A percentile compares a stretch with the other conserved stretches of the same genome.
These are phyloP conservation scores for Brachionus manjavacas DNA, from an alignment of 1,140 invertebrate genomes.

Conservation along the genomic window DNA sequence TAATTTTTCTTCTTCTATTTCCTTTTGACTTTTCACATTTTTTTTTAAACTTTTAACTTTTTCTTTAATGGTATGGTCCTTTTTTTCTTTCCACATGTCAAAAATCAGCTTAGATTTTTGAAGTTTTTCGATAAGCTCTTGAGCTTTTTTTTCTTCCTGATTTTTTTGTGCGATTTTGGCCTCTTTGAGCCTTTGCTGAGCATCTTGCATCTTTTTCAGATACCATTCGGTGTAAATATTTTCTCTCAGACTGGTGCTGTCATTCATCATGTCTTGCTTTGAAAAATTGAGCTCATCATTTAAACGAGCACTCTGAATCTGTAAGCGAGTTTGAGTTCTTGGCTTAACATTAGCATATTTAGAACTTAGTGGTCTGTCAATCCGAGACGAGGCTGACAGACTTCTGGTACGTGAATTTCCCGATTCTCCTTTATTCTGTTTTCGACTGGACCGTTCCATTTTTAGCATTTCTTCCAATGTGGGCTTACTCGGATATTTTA, in stretches of 20 bases:
- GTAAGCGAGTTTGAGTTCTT: conserved; percentile 32
- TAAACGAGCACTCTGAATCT: conserved; percentile 4
- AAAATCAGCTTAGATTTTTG: conserved; percentile 33
- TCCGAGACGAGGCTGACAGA: background rate
- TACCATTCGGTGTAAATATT: conserved; percentile 30
- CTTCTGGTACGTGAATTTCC: background rate
- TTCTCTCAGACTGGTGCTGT: conserved; percentile 15
- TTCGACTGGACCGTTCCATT: conserved; percentile 7
- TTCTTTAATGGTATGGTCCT: background rate
- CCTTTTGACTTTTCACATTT: background rate
- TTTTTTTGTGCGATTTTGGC: conserved; percentile 5
- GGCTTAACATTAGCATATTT: conserved; percentile 35
- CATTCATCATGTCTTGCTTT: conserved; percentile 27
- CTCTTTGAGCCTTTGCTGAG: conserved; percentile 8
- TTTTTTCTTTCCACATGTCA: conserved; percentile 34
- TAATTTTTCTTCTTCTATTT: conserved; percentile 8
- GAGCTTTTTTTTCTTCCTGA: conserved; percentile 25
- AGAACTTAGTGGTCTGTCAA: background rate
- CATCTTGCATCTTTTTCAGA: conserved; percentile 18
- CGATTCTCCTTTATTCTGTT: background rate
- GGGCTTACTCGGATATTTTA: conserved; percentile 27
- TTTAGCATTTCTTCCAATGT: conserved; percentile 1
- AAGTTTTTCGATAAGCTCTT: conserved; percentile 19
- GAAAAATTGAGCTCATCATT: background rate
- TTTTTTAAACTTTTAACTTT: background rate